phyloP scores from a whole-genome alignment of 37 sponge, comb jelly and placozoan genomes.

The Amphimedon queenslandica region DNA sequence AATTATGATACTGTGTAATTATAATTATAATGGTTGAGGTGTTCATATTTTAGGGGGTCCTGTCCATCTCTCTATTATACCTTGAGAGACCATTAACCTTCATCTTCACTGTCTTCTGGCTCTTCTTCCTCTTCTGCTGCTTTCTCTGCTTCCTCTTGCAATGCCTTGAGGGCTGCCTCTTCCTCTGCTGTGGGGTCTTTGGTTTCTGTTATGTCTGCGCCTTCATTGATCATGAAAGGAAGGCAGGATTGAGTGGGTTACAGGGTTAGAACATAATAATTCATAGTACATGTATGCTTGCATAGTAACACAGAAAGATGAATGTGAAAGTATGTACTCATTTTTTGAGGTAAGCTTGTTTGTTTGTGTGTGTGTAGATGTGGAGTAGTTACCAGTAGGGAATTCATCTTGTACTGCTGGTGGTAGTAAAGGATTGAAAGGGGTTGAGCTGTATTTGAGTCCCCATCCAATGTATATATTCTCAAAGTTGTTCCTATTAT shows the following conservation, averaged over 20 bases:
- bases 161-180: constrained; percentile 77
- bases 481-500: constrained; percentile 78
- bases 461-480: constrained; percentile 98
- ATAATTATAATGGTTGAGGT: too few species aligned
- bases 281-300: constrained; percentile 3
- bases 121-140: constrained; percentile 91
- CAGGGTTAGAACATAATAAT: background rate
- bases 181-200: constrained; percentile 93
- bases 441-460: constrained; percentile 83
- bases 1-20: too few species aligned
- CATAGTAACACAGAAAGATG: too few species aligned
- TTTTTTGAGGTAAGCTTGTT: too few species aligned
- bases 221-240: background rate
- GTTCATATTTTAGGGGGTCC: too few species aligned
- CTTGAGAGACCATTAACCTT: too few species aligned
- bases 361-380: background rate
- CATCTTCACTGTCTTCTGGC: constrained; percentile 95
- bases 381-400: constrained; percentile 45
- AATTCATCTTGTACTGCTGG: constrained; percentile 89
- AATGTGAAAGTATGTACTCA: too few species aligned
- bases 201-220: constrained; percentile 79
- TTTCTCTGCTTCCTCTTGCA: constrained; percentile 75
- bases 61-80: too few species aligned
- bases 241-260: background rate
- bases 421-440: constrained; percentile 90